Evolutionary conservation across 1,140 invertebrate genomes (phyloP).

Genomic region (Lysiphlebus fabarum): DNA sequence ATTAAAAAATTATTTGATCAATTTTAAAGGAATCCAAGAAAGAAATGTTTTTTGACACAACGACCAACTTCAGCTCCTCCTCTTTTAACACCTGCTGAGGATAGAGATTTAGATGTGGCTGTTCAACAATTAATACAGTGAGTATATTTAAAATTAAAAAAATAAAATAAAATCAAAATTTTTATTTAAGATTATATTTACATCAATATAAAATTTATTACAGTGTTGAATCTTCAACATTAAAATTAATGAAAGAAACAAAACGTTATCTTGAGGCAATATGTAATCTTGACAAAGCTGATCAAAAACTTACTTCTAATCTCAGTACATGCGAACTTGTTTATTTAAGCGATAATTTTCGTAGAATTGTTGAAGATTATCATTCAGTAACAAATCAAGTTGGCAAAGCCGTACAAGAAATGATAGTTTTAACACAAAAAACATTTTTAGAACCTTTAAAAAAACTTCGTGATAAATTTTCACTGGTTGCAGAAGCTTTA

Average conservation of each 20-base stretch:
- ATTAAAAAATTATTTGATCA: no score
- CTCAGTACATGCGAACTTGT: slow-evolving; percentile 43
- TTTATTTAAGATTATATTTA: no score
- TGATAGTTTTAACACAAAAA: slow-evolving; percentile 37
- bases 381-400: slow-evolving; percentile 49
- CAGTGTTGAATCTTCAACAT: slow-evolving; percentile 47
- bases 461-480: slow-evolving; percentile 48
- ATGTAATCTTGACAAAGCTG: slow-evolving; percentile 38
- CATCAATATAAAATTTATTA: slow-evolving; percentile 19
- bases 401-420: slow-evolving; percentile 44
- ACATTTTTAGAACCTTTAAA: slow-evolving; percentile 52
- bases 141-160: slow-evolving; percentile 21
- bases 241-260: slow-evolving; percentile 49
- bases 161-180: no score
- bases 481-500: slow-evolving; percentile 38
- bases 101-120: slow-evolving; percentile 43
- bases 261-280: slow-evolving; percentile 47
- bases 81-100: slow-evolving; percentile 39
- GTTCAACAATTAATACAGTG: slow-evolving; percentile 49
- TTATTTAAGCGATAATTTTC: slow-evolving; percentile 45
- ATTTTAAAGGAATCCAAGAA: slow-evolving; percentile 39
- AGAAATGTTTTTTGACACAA: slow-evolving; percentile 39
- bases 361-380: slow-evolving; percentile 49
- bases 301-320: slow-evolving; percentile 47
- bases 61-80: slow-evolving; percentile 44